Conservation (phyloP, 2,797 vertebrate genomes). For the Sebastes hopkinsi region DNA sequence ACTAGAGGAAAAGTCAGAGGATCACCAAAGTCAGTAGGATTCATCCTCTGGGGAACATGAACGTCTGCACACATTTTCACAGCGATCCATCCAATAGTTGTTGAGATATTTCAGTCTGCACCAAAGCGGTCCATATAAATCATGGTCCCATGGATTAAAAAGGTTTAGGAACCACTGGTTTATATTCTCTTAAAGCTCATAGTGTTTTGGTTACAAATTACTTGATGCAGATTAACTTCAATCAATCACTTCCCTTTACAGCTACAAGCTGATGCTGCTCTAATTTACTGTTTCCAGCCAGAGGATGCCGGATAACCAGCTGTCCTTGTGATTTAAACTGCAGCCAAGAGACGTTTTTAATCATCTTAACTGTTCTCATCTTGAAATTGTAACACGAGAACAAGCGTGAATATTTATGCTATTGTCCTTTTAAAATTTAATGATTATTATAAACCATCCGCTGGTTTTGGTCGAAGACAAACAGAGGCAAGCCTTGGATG, state of each 20-base stretch:
- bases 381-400: background rate
- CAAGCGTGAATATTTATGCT: slow-evolving; percentile 16
- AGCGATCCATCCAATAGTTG: background rate
- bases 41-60: background rate
- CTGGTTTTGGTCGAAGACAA: background rate
- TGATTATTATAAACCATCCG: background rate
- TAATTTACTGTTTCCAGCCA: slow-evolving; percentile 17
- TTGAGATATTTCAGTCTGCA: background rate
- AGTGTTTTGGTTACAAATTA: background rate
- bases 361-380: slow-evolving; percentile 11
- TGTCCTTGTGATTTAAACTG: background rate
- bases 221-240: background rate
- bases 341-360: slow-evolving; percentile 16
- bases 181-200: background rate
- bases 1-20: background rate
- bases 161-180: background rate
- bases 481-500: background rate
- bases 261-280: background rate
- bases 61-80: no score
- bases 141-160: background rate
- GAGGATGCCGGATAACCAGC: slow-evolving; percentile 5
- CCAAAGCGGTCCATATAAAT: background rate
- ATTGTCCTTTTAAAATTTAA: background rate
- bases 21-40: background rate
- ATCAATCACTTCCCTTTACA: background rate